These are phyloP conservation scores for Steinernema carpocapsae DNA, from an alignment of 2,888 invertebrate genomes.

Conservation along the genomic window DNA sequence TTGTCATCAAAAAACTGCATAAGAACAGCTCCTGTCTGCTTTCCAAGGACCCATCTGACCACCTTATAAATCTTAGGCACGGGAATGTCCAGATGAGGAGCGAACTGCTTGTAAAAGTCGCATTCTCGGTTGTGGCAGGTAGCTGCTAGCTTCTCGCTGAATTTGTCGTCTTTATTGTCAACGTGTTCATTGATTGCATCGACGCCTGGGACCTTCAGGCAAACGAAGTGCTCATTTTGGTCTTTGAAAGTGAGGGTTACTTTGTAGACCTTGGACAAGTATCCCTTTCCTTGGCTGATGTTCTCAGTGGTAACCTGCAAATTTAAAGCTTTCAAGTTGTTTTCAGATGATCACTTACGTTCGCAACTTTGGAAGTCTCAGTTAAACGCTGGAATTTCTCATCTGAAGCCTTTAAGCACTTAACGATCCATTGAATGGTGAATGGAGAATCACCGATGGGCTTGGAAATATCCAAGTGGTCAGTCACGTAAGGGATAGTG, in stretches of 20 bases:
- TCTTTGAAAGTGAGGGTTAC: background rate
- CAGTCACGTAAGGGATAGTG: background rate
- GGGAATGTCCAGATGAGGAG: background rate
- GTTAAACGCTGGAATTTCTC: background rate
- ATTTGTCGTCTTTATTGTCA: background rate
- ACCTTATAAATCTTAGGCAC: background rate
- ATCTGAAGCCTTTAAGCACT: background rate
- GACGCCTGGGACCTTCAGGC: background rate
- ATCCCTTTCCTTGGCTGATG: conserved; percentile 4
- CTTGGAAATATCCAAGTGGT: background rate
- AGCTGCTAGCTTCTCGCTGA: background rate
- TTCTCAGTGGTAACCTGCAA: too few species aligned
- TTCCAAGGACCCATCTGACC: background rate
- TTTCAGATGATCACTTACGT: too few species aligned
- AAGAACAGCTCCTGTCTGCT: background rate
- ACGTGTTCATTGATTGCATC: background rate
- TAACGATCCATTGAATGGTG: background rate
- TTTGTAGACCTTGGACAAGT: background rate
- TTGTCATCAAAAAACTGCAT: background rate
- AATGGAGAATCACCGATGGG: background rate
- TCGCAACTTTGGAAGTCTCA: background rate
- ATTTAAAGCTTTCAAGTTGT: too few species aligned
- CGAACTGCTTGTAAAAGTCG: background rate
- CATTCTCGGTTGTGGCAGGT: background rate
- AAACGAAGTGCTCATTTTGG: too few species aligned